Evolutionary conservation across 1,140 invertebrate genomes (phyloP).

Genomic region (Lanistes nyassanus): DNA sequence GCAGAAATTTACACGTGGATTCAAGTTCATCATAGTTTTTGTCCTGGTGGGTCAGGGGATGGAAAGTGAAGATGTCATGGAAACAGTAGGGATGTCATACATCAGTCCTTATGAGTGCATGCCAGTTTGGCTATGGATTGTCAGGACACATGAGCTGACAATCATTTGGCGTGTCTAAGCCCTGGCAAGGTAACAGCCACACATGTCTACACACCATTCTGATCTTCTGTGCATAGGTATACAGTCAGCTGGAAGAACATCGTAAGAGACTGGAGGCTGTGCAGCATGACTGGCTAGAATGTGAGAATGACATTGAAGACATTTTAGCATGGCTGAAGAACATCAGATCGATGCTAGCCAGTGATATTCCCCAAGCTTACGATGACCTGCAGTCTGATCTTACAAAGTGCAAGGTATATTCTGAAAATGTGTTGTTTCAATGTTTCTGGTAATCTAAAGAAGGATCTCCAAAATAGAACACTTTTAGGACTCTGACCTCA

Average conservation of each 20-base stretch:
- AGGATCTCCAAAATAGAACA: no score
- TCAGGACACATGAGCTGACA: no score
- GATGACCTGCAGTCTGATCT: constrained; percentile 60
- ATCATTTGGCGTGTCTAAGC: not conserved
- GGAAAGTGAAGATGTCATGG: no score
- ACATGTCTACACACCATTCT: not conserved
- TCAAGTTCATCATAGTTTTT: no score
- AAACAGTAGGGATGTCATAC: no score
- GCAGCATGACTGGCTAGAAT: constrained; percentile 63
- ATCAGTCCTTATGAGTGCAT: no score
- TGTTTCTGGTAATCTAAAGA: no score
- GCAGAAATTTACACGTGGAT: no score
- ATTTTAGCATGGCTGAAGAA: constrained; percentile 59
- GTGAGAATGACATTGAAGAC: constrained; percentile 64
- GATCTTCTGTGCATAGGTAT: not conserved
- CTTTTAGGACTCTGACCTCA: no score
- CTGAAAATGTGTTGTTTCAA: not conserved
- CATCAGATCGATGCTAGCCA: constrained; percentile 44
- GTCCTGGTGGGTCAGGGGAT: no score
- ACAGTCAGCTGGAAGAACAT: constrained; percentile 78
- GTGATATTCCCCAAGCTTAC: constrained; percentile 55
- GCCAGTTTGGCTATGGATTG: no score
- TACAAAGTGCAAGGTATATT: constrained; percentile 57
- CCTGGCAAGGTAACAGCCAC: not conserved
- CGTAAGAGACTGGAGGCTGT: constrained; percentile 62